Evolutionary conservation across 2,888 invertebrate genomes (phyloP).

Genomic region (Agrotis ipsilon): DNA sequence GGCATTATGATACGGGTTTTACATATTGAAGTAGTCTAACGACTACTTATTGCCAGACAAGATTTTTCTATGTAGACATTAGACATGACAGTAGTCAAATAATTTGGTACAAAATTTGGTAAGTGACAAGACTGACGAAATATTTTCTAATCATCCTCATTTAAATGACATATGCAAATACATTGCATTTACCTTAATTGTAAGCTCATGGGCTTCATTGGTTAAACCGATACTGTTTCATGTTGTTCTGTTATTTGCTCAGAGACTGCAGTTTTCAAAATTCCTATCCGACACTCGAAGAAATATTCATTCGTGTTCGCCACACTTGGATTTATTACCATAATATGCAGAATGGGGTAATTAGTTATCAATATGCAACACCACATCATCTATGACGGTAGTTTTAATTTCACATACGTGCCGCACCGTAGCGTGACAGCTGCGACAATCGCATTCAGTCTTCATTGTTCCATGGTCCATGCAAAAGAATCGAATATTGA

Average conservation of each 20-base stretch:
- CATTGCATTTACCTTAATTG: neutral
- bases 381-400: slow-evolving; percentile 38
- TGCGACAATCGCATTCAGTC: slow-evolving; percentile 69
- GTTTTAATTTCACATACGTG: slow-evolving; percentile 64
- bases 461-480: slow-evolving; percentile 73
- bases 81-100: neutral
- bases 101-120: neutral
- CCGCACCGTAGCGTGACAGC: slow-evolving; percentile 68
- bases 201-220: too few species aligned
- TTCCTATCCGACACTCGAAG: neutral
- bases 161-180: too few species aligned
- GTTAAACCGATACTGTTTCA: too few species aligned
- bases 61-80: slow-evolving; percentile 16
- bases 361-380: slow-evolving; percentile 50
- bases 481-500: slow-evolving; percentile 76
- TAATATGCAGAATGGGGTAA: slow-evolving; percentile 26
- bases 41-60: slow-evolving; percentile 15
- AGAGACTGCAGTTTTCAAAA: neutral
- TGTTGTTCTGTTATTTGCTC: slow-evolving; percentile 1
- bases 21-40: slow-evolving; percentile 41
- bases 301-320: neutral
- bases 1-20: slow-evolving; percentile 68
- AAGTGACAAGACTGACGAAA: neutral
- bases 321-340: slow-evolving; percentile 21
- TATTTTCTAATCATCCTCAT: neutral